These are phyloP conservation scores for Cosmia trapezina DNA, from an alignment of 2,888 invertebrate species.

Conservation along the genomic window DNA sequence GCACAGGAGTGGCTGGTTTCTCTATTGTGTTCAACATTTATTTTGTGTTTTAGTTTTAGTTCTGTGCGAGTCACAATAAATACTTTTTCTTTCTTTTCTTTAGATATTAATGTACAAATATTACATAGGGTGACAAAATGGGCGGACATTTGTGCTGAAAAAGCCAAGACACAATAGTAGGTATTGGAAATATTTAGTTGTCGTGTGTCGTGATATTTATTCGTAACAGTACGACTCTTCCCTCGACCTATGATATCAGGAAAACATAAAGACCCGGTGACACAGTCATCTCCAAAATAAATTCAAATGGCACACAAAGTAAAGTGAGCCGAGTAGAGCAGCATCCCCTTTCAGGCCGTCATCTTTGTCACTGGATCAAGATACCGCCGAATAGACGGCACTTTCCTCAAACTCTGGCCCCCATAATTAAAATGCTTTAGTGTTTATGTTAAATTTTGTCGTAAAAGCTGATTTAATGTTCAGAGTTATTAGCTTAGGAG, in stretches of 20 bases:
- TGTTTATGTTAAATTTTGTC: conserved; percentile 62
- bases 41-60: no score
- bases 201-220: no score
- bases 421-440: conserved; percentile 64
- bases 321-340: conserved; percentile 46
- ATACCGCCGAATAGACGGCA: conserved; percentile 50
- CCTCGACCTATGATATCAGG: neutral
- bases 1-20: no score
- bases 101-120: no score
- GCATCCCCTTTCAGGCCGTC: conserved; percentile 50
- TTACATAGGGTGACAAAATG: no score
- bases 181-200: no score
- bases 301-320: conserved; percentile 47
- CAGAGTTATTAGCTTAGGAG: conserved; percentile 51
- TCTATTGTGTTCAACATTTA: no score
- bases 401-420: conserved; percentile 54
- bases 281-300: conserved; percentile 37
- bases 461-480: conserved; percentile 61
- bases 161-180: no score
- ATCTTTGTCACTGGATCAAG: conserved; percentile 59
- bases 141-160: no score
- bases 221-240: neutral
- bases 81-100: no score
- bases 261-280: conserved; percentile 15
- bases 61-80: no score